Percentiles rank a stretch among this genome's conserved stretches.
Conservation (phyloP, 2,797 vertebrate species). For the Coreius guichenoti region DNA sequence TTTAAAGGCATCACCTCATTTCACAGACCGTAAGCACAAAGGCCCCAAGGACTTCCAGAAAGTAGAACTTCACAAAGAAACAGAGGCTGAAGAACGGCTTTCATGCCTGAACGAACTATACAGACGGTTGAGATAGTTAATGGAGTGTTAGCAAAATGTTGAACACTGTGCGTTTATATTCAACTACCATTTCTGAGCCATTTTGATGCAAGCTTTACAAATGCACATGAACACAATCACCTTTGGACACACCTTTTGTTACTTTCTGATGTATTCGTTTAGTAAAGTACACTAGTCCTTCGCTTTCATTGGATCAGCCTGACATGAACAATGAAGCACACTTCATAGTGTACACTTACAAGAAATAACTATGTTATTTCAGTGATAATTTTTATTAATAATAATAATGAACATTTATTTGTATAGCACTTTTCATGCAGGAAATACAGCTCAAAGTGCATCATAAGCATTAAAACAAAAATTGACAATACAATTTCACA, state of each 20-base stretch:
- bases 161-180: neutral
- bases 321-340: no score
- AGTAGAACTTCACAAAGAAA: conserved; percentile 4
- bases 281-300: neutral
- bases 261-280: neutral
- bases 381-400: no score
- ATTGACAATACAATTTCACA: neutral
- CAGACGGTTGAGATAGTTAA: neutral
- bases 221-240: neutral
- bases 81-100: neutral
- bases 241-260: neutral
- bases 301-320: neutral
- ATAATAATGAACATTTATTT: neutral
- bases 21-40: conserved; percentile 3
- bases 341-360: no score
- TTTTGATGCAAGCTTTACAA: neutral
- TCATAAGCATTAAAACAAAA: neutral
- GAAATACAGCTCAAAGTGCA: no score
- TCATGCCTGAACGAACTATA: neutral
- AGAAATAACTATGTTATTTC: no score
- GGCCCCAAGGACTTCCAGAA: neutral
- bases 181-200: neutral
- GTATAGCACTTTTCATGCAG: no score
- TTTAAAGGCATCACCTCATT: conserved; percentile 39
- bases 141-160: neutral